phyloP scores from a whole-genome alignment of 2,797 vertebrate species.

The Tauraco hartlaubi region DNA sequence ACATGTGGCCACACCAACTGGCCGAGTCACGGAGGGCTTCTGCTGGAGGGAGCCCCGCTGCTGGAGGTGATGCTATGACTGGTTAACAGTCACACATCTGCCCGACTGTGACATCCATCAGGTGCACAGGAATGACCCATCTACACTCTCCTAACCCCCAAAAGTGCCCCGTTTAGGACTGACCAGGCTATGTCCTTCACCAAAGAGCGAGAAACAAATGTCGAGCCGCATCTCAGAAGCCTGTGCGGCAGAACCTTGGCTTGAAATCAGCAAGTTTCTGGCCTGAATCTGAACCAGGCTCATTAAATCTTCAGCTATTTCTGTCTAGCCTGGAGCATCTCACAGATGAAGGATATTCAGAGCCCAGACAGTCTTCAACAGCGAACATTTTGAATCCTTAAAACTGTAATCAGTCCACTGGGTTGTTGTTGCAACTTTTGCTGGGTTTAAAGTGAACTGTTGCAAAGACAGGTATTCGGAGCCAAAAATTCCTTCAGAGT shows the following conservation, averaged over 20 bases:
- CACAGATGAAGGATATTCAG: slow-evolving; percentile 47
- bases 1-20: neutral
- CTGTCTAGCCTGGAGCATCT: slow-evolving; percentile 49
- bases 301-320: slow-evolving; percentile 61
- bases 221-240: neutral
- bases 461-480: neutral
- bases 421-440: neutral
- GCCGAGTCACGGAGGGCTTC: fast-evolving
- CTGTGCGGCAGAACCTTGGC: neutral
- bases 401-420: neutral
- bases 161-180: neutral
- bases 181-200: neutral
- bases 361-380: slow-evolving; percentile 12
- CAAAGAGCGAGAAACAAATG: neutral
- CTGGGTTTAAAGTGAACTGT: slow-evolving; percentile 37
- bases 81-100: neutral
- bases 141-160: neutral
- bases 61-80: fast-evolving
- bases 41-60: neutral
- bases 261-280: slow-evolving; percentile 44
- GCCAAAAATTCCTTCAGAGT: neutral
- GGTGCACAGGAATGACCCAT: neutral
- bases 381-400: neutral
- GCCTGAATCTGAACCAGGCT: slow-evolving; percentile 42
- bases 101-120: neutral